Evolutionary conservation across 2,113 vertebrate species (phyloP), one percentile per base, ranked within the genome.

Genomic region (Oryzias celebensis): DNA sequence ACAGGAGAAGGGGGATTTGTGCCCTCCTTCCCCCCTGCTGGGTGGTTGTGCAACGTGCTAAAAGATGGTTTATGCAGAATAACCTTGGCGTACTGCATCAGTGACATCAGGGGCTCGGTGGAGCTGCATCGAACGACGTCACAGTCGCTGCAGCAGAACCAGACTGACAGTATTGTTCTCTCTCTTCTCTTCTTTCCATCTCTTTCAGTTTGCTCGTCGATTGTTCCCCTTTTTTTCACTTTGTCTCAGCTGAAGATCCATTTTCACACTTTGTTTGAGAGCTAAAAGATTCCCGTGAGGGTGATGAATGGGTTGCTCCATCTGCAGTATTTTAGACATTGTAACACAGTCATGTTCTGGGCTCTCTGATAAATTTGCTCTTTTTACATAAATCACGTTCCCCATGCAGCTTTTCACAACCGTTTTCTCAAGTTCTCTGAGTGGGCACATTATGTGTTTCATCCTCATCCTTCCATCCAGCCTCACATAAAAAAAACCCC

Each of bases 1-100:
- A 55, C 0, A 12, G 43, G 28, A 57, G 15, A 10, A 14, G 47
- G 62, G 52, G 2, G 76, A 23, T 61, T 41, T 68, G 36, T 67
- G 46, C 28, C 28, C 46, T 58, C 67, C 24, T 5, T 24, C 59
- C 62, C 77, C 63, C 62, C 54, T 77, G 14, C 59, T 1, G 26
- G 22, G 26, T 20, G 59, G 22, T 62, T 68, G 53, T 26, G 77
- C 71, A 73, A 71, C 63, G 73, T 75, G 70, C 58, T 78, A 71
- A 83, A 81, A 4, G 36, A 57, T 61, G 68, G 59, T 71, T 66
- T 69, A 79, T 84, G 80, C 81, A 76, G 72, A 88, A 77, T 89
- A 87, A 91, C 88, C 91, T 91, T 90, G 88, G 71, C 49, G 71
- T 89, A 86, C 88, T 86, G 88, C 90, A 91, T 88, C 82, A 82